These are phyloP conservation scores for Tetrax tetrax DNA, from an alignment of 2,113 vertebrate species.

Conservation along the genomic window DNA sequence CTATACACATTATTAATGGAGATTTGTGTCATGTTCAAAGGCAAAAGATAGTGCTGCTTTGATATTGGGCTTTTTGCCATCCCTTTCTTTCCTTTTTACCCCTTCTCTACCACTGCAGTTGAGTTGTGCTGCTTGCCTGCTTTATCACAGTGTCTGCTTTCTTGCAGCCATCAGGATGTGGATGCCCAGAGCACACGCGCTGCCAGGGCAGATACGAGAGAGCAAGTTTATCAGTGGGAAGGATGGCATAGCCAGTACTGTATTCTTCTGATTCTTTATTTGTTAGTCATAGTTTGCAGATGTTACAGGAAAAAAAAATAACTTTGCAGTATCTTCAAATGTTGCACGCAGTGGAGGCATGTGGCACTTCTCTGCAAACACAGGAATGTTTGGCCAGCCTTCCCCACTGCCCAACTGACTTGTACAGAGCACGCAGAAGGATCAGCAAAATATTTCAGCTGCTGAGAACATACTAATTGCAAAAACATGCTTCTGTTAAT, in stretches of 20 bases:
- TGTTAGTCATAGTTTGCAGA: neutral
- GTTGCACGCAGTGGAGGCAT: neutral
- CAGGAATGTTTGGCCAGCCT: neutral
- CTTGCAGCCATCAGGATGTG: neutral
- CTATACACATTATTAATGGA: neutral
- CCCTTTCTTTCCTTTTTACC: neutral
- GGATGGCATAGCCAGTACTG: neutral
- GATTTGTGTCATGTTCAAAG: neutral
- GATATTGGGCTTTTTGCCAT: neutral
- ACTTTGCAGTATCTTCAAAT: neutral
- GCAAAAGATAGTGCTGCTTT: neutral
- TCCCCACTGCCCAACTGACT: neutral
- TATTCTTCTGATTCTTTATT: neutral
- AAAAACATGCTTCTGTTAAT: neutral
- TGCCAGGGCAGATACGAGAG: neutral
- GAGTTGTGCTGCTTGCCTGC: neutral
- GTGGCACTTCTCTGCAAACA: neutral
- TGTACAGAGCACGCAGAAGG: neutral
- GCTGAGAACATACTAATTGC: neutral
- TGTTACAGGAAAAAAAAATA: neutral
- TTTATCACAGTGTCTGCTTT: neutral
- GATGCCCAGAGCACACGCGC: neutral
- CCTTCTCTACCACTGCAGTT: neutral
- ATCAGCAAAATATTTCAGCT: neutral
- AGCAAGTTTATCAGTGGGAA: accelerated